phyloP scores from a whole-genome alignment of 2,888 invertebrate genomes.

The Tubulanus polymorphus region DNA sequence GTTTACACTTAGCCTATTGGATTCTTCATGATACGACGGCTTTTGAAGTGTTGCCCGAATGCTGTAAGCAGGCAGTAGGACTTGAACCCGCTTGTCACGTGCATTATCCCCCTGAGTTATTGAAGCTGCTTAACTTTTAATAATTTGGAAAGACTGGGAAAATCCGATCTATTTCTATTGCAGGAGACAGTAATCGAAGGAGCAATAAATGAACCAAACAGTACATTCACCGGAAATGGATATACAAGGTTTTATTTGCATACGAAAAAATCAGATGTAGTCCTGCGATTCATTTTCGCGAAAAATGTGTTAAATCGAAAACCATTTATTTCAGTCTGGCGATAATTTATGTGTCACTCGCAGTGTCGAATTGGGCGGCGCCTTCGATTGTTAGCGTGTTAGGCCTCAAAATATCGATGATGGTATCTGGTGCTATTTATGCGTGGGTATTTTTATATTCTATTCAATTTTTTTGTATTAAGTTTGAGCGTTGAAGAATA shows the following conservation, averaged over 20 bases:
- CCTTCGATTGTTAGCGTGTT: conserved; percentile 83
- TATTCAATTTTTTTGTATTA: too few relatives aligned
- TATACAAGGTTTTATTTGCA: conserved; percentile 72
- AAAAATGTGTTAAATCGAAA: background rate
- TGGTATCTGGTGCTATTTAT: conserved; percentile 64
- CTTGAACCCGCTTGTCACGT: too few relatives aligned
- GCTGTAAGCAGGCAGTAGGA: too few relatives aligned
- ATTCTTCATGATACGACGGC: too few relatives aligned
- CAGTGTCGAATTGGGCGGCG: conserved; percentile 88
- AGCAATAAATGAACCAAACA: conserved; percentile 56
- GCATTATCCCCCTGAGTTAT: too few relatives aligned
- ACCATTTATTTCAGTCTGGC: conserved; percentile 61
- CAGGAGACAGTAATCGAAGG: conserved; percentile 88
- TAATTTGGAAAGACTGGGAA: too few relatives aligned
- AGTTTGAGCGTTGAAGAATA: too few relatives aligned
- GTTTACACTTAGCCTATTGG: too few relatives aligned
- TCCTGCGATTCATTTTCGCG: too few relatives aligned
- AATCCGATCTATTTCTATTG: conserved; percentile 46
- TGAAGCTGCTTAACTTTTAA: too few relatives aligned
- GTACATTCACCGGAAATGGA: conserved; percentile 73
- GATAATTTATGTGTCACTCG: conserved; percentile 86
- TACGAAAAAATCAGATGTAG: too few relatives aligned
- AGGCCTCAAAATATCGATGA: conserved; percentile 83
- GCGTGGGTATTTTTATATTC: conserved; percentile 48
- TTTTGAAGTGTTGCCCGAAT: too few relatives aligned